phyloP scores from a whole-genome alignment of 2,888 invertebrate species.

The Tenodera sinensis region DNA sequence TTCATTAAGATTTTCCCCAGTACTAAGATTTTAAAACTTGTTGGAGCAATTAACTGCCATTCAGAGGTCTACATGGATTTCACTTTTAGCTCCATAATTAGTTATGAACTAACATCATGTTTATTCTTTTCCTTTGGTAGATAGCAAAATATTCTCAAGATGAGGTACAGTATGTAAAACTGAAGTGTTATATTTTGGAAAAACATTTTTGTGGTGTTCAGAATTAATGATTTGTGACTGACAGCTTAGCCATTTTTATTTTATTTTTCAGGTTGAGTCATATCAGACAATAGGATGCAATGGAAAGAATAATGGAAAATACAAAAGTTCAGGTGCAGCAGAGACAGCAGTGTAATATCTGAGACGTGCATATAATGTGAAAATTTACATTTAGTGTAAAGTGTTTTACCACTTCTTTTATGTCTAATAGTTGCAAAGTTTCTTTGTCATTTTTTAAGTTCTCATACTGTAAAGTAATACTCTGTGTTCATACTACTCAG shows the following conservation, averaged over 20 bases:
- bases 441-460: neutral
- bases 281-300: constrained; percentile 21
- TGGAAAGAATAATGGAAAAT: constrained; percentile 15
- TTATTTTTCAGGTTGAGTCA: constrained; percentile 26
- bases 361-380: neutral
- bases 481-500: neutral
- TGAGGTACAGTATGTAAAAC: no score
- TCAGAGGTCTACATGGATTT: no score
- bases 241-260: neutral
- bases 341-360: constrained; percentile 26
- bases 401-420: neutral
- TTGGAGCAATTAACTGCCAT: no score
- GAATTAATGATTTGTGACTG: neutral
- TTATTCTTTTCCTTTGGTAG: no score
- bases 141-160: no score
- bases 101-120: no score
- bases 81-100: no score
- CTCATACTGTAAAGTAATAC: neutral
- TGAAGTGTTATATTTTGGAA: no score
- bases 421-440: neutral
- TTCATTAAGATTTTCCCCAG: no score
- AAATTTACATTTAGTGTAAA: neutral
- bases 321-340: constrained; percentile 23
- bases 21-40: no score
- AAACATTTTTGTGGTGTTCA: neutral